These are phyloP conservation scores for Oscheius sp. DNA, from an alignment of 2,888 invertebrate genomes.

Conservation along the genomic window DNA sequence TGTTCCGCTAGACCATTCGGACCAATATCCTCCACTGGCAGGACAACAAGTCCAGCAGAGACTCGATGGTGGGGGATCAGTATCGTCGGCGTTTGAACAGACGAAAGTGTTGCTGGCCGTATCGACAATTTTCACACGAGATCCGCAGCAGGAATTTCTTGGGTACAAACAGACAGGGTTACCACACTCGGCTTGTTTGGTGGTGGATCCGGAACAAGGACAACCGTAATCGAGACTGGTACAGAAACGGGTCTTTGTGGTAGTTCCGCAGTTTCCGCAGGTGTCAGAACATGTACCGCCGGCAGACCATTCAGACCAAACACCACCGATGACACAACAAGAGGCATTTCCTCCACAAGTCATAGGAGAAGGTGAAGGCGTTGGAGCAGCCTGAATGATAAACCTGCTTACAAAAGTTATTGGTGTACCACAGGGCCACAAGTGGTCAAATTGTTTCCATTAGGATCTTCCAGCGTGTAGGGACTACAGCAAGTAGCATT, in stretches of 20 bases:
- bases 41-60: constrained; percentile 29
- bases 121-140: constrained; percentile 41
- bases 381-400: background rate
- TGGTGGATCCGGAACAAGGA: constrained; percentile 46
- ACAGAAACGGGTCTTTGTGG: constrained; percentile 44
- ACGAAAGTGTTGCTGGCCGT: constrained; percentile 8
- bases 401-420: background rate
- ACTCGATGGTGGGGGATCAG: constrained; percentile 14
- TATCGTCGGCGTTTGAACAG: constrained; percentile 3
- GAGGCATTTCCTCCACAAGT: constrained; percentile 27
- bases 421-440: constrained; percentile 24
- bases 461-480: constrained; percentile 1
- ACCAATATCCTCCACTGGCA: background rate
- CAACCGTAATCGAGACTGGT: constrained; percentile 41
- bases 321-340: constrained; percentile 37
- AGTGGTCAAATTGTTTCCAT: constrained; percentile 15
- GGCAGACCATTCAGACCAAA: constrained; percentile 46
- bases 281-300: constrained; percentile 4
- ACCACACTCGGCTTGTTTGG: constrained; percentile 49
- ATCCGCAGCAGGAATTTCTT: constrained; percentile 46
- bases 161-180: constrained; percentile 44
- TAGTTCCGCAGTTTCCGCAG: constrained; percentile 51
- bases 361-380: background rate
- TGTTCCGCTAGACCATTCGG: background rate
- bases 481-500: constrained; percentile 7